Conservation (phyloP, 1,140 invertebrate species). For the Grapholita molesta region DNA sequence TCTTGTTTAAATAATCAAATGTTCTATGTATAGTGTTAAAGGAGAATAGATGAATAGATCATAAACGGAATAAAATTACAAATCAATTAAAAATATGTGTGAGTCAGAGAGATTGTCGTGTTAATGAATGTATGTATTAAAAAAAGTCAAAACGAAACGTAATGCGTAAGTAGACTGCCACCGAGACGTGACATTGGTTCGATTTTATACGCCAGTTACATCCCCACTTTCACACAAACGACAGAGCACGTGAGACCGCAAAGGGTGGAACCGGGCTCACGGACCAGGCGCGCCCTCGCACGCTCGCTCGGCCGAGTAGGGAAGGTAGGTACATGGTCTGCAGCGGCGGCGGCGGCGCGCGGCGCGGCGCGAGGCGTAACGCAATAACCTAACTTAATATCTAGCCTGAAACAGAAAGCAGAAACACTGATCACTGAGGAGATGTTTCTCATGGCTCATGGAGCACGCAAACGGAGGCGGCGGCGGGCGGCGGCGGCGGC, state of each 20-base stretch:
- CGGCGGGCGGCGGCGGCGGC: slow-evolving; percentile 20
- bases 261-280: not conserved
- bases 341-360: slow-evolving; percentile 35
- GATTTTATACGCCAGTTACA: not conserved
- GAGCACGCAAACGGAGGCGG: not conserved
- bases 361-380: slow-evolving; percentile 30
- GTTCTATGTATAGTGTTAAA: too few species aligned
- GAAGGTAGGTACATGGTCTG: slow-evolving; percentile 59
- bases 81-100: too few species aligned
- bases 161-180: too few species aligned
- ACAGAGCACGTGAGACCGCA: not conserved
- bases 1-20: too few species aligned
- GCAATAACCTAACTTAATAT: slow-evolving; percentile 67
- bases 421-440: slow-evolving; percentile 63
- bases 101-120: too few species aligned
- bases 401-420: slow-evolving; percentile 74
- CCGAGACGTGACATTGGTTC: not conserved
- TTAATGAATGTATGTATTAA: too few species aligned
- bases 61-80: too few species aligned
- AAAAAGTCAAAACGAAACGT: too few species aligned
- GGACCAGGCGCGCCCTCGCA: slow-evolving; percentile 22
- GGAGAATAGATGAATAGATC: too few species aligned
- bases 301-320: slow-evolving; percentile 41
- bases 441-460: slow-evolving; percentile 22
- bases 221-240: not conserved